Percentiles rank a stretch among this genome's conserved stretches.
phyloP scores from a whole-genome alignment of 92 coral and sea anemone genomes.

The Palythoa grandiflora region DNA sequence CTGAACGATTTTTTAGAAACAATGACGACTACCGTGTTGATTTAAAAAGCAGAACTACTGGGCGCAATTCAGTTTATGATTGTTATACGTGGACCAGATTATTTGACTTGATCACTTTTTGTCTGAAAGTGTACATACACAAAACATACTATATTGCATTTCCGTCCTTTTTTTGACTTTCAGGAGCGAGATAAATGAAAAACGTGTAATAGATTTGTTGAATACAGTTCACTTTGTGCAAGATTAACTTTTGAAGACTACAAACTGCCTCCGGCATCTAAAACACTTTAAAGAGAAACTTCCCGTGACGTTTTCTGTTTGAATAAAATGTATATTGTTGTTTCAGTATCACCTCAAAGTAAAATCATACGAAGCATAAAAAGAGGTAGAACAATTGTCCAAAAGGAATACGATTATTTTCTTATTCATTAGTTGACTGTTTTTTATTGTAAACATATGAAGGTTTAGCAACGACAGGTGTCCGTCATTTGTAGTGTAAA shows the following conservation, averaged over 20 bases:
- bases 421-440: constrained; percentile 21
- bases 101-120: neutral
- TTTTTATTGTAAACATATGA: constrained; percentile 26
- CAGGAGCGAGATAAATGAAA: neutral
- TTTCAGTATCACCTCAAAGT: neutral
- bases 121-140: neutral
- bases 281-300: neutral
- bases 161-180: neutral
- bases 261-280: neutral
- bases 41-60: constrained; percentile 15
- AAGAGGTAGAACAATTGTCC: neutral
- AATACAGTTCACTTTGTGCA: neutral
- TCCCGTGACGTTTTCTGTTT: neutral
- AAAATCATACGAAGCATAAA: neutral
- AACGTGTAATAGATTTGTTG: neutral
- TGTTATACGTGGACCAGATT: constrained; percentile 26
- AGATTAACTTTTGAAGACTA: neutral
- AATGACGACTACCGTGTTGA: neutral
- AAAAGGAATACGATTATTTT: neutral
- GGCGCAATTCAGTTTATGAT: neutral
- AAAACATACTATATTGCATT: neutral
- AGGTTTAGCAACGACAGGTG: constrained; percentile 13
- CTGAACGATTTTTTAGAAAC: neutral
- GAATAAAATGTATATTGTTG: neutral
- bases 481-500: constrained; percentile 4